Percentiles rank a stretch among this genome's conserved stretches.
These are phyloP conservation scores for Ellobius talpinus DNA, from an alignment of 2,113 vertebrate species.

Conservation along the genomic window DNA sequence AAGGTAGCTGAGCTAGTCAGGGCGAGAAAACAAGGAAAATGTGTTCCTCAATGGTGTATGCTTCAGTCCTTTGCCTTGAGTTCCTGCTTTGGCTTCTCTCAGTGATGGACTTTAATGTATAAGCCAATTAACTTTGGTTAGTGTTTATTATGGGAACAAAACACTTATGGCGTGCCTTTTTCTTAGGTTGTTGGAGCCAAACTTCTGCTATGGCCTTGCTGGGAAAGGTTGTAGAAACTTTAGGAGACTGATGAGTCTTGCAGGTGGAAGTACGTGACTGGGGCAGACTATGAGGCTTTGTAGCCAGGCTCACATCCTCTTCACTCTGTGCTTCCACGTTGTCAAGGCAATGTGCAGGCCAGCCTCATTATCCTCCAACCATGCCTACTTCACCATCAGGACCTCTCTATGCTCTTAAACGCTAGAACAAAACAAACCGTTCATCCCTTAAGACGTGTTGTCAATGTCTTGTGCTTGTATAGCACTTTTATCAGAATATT, in stretches of 20 bases:
- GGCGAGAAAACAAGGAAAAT: background rate
- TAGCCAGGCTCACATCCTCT: no score
- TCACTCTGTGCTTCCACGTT: background rate
- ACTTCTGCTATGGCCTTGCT: background rate
- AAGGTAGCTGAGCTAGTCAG: background rate
- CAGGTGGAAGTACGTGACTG: background rate
- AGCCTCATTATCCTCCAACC: no score
- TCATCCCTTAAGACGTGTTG: background rate
- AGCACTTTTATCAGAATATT: background rate
- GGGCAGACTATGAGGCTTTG: background rate
- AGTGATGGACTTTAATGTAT: background rate
- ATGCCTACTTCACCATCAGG: background rate
- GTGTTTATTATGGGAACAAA: background rate
- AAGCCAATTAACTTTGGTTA: background rate
- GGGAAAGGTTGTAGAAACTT: background rate
- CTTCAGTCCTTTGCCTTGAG: background rate
- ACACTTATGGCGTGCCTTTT: background rate
- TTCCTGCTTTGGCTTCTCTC: background rate
- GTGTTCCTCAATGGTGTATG: background rate
- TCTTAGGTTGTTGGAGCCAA: background rate
- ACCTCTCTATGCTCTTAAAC: background rate
- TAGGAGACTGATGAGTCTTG: background rate
- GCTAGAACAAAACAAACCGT: background rate
- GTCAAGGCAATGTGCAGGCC: background rate
- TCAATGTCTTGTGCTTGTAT: no score